Percentiles rank a stretch among this genome's conserved stretches.
phyloP scores from a whole-genome alignment of 2,888 invertebrate genomes.

The Clostera curtula region DNA sequence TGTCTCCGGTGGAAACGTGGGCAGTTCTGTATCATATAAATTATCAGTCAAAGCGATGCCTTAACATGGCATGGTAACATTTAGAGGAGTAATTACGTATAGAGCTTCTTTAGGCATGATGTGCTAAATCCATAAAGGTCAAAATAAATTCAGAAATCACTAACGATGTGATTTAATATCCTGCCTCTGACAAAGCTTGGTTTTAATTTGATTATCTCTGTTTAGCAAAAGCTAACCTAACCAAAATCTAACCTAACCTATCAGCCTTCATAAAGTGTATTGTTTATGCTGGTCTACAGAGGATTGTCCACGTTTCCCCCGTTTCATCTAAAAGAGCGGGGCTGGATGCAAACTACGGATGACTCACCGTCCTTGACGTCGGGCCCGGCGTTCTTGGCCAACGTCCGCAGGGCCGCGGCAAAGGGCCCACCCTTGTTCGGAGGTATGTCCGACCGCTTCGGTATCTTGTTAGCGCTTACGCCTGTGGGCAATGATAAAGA shows the following conservation, averaged over 20 bases:
- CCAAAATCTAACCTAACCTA: too few relatives aligned
- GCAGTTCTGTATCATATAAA: conserved; percentile 4
- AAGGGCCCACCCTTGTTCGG: conserved; percentile 82
- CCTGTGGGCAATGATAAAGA: conserved; percentile 45
- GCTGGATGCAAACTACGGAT: conserved; percentile 18
- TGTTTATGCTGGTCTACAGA: not conserved
- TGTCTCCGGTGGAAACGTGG: conserved; percentile 13
- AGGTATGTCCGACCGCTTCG: conserved; percentile 59
- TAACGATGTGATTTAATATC: too few relatives aligned
- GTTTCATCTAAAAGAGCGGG: conserved; percentile 5
- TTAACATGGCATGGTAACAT: too few relatives aligned
- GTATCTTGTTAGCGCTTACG: conserved; percentile 59
- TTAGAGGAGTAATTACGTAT: too few relatives aligned
- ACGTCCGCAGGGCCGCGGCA: conserved; percentile 91
- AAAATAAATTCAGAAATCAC: too few relatives aligned
- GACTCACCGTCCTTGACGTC: conserved; percentile 79
- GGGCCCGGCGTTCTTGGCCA: conserved; percentile 93
- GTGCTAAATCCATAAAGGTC: too few relatives aligned
- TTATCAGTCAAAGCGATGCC: too few relatives aligned
- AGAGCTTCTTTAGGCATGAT: too few relatives aligned
- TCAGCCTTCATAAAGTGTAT: not conserved
- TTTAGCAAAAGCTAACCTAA: too few relatives aligned
- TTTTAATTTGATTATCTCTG: too few relatives aligned
- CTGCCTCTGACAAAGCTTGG: too few relatives aligned
- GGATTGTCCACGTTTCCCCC: conserved; percentile 10